A percentile compares a stretch with the other conserved stretches of the same genome.
phyloP scores from a whole-genome alignment of 2,888 invertebrate genomes.

The Rotaria sp. region DNA sequence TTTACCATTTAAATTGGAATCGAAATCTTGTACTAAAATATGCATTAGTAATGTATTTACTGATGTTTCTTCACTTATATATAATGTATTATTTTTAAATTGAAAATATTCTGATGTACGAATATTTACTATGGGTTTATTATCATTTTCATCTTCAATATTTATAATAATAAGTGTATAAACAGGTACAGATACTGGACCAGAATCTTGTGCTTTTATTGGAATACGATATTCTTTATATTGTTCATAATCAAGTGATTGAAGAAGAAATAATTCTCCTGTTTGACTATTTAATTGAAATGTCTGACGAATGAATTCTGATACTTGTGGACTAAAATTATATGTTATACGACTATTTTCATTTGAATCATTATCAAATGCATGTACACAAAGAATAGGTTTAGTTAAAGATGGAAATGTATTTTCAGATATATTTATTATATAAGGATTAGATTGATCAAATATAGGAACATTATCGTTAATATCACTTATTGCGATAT shows the following conservation, averaged over 20 bases:
- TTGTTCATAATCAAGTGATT: conserved; percentile 28
- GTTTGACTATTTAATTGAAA: conserved; percentile 4
- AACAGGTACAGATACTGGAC: conserved; percentile 9
- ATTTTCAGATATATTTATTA: not conserved
- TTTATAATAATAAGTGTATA: not conserved
- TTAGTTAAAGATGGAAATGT: not conserved
- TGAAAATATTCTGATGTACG: conserved; percentile 13
- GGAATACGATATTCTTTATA: conserved; percentile 14
- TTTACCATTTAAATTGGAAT: not conserved
- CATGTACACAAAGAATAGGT: not conserved
- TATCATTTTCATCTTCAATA: conserved; percentile 27
- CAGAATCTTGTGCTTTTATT: conserved; percentile 8
- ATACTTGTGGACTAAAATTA: not conserved
- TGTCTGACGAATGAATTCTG: not conserved
- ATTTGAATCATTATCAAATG: conserved; percentile 13
- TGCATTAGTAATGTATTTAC: conserved; percentile 14
- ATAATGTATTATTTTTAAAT: conserved; percentile 3
- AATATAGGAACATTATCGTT: conserved; percentile 31
- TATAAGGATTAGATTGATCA: not conserved
- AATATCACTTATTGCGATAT: conserved; percentile 29
- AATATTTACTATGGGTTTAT: not conserved
- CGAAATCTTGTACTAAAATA: not conserved
- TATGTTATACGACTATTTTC: not conserved
- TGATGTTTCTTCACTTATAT: conserved; percentile 5
- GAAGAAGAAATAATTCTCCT: not conserved